Base-by-base conservation (phyloP, 1,140 invertebrate species). In the Aradophagus sp. region DNA sequence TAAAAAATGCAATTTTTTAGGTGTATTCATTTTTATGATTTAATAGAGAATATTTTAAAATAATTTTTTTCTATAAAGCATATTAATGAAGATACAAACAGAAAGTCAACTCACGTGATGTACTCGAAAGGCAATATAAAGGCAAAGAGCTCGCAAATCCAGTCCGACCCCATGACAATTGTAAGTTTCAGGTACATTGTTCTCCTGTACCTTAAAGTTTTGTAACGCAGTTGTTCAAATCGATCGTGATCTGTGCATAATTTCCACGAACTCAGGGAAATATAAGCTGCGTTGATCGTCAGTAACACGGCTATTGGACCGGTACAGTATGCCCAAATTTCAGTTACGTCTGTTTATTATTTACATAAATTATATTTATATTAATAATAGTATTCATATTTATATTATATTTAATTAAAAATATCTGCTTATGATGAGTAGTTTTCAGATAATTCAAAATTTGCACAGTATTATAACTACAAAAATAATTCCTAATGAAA, bases 91-190 rank as follows among this genome's bases (percentile, higher is more conserved):
- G n/a, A n/a, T n/a, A n/a, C n/a, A n/a, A n/a, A n/a, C n/a, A n/a
- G n/a, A n/a, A n/a, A n/a, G n/a, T 27, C 0, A 23, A 71, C 68
- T 80, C 77, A 90, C 90, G 87, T 31, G 66, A 61, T 27, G 47
- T 55, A 35, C 2, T 69, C 29, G 48, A 31, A 63, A 29, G 16
- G 27, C 16, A 11, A 69, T n/a, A 68, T 42, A 13, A 14, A 41
- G 10, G 34, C 23, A 14, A 47, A n/a, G 14, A 62, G 45, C 66
- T 70, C 55, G 15, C 6, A 44, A 31, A 65, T 42, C 62, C 41
- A 68, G 14, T 35, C 50, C 5, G 45, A 59, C 34, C 53, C 27
- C 35, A 45, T 44, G 20, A 58, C 56, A 15, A 69, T n/a, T n/a
- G 26, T 15, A 6, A 53, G 16, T 44, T 53, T 52, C 5, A 59